Base-by-base conservation (phyloP, 2,888 invertebrate species). In the Ecliptopera silaceata region DNA sequence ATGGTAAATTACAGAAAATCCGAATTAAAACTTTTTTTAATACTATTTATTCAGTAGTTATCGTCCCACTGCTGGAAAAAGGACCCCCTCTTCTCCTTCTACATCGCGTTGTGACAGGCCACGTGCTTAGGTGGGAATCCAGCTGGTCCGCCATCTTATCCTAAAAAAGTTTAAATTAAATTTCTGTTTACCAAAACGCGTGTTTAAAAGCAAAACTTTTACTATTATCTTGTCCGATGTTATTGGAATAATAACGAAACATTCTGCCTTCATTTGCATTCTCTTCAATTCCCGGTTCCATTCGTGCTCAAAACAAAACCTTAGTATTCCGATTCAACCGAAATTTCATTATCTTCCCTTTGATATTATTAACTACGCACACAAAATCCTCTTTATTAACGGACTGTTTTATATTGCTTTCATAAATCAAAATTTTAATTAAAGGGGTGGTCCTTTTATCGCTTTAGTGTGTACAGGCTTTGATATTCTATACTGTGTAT, bases 351-450 rank as follows among this genome's bases (percentile, higher is more conserved):
- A 52, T 56, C 48, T 59, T 54, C 58, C 44, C 50, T 59, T 59
- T 59, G 56, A 63, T 63, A 64, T 58, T 63, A 64, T 61, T 49
- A 61, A 61, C 61, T 66, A 56, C 64, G 61, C 56, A 63, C 59
- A 60, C 64, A 63, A 61, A 66, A 66, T 64, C 66, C 61, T 61
- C 63, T 64, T 66, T 64, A 66, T 62, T 63, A 63, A 51, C 56
- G 46, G 57, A 52, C 57, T 63, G 64, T 66, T 66, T 63, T 64
- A 64, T 63, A 66, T 66, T 66, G 63, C 66, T 63, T 61, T 64
- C 66, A 66, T 66, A 66, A 66, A 66, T 66, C 66, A 66, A 59
- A 66, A 61, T 65, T 68, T 68, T 69, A 69, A 69, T 69, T 68
- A 69, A 68, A 66, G 61, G 59, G 60, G 59, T 51, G 44, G 56